Evolutionary conservation across 2,888 invertebrate species (phyloP).

Genomic region (Yponomeuta cagnagella): DNA sequence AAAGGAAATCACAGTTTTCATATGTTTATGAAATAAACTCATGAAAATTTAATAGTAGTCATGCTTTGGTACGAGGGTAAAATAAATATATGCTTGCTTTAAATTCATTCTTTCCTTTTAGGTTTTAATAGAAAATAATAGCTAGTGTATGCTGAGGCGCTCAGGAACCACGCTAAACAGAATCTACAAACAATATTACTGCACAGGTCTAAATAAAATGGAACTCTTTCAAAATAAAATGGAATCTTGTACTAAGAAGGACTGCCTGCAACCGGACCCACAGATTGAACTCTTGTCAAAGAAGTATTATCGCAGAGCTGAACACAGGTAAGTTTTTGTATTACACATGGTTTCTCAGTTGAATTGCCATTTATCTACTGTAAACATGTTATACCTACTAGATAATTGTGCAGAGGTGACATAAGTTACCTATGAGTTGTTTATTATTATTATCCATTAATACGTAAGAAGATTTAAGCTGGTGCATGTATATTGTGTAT

Average conservation of each 20-base stretch:
- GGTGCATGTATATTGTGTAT: too few relatives aligned
- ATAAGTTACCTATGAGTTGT: background rate
- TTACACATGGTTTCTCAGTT: background rate
- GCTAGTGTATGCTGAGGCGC: constrained; percentile 6
- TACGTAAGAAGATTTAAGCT: too few relatives aligned
- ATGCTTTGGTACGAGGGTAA: background rate
- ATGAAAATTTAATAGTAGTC: background rate
- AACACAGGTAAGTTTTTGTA: constrained; percentile 53
- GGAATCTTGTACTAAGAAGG: constrained; percentile 39
- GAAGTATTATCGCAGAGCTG: constrained; percentile 62
- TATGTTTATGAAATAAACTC: background rate
- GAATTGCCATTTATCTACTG: background rate
- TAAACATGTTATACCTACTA: background rate
- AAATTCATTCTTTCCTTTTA: background rate
- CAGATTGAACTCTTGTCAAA: constrained; percentile 30
- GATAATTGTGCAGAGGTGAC: background rate
- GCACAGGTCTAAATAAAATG: background rate
- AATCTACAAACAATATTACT: background rate
- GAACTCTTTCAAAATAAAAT: constrained; percentile 24
- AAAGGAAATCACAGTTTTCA: too few relatives aligned
- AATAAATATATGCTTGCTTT: background rate
- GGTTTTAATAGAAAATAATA: background rate
- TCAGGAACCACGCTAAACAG: background rate
- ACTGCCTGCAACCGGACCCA: constrained; percentile 29
- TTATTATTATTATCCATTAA: too few relatives aligned